These are phyloP conservation scores for Apocheima hispidaria DNA, from an alignment of 2,888 invertebrate genomes.

Conservation along the genomic window DNA sequence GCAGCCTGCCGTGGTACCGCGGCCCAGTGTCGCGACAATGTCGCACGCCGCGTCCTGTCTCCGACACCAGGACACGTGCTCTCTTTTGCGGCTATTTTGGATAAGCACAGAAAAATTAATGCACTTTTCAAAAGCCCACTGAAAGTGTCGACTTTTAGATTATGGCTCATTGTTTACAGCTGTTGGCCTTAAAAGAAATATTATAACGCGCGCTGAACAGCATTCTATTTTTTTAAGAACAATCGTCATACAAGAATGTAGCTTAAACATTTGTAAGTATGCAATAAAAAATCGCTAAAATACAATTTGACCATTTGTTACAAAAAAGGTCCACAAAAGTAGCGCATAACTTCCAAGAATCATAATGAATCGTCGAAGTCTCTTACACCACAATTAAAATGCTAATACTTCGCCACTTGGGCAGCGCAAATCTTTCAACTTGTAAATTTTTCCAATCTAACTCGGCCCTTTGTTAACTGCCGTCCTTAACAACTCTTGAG, in stretches of 20 bases:
- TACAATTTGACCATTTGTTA: not conserved
- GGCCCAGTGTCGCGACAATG: not conserved
- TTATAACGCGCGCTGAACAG: too few species aligned
- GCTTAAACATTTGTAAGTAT: too few species aligned
- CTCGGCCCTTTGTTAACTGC: slow-evolving; percentile 61
- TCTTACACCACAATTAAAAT: slow-evolving; percentile 66
- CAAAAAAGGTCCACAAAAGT: slow-evolving; percentile 39
- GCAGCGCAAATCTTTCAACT: slow-evolving; percentile 66
- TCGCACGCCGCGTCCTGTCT: not conserved
- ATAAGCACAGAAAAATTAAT: not conserved
- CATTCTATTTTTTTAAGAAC: too few species aligned
- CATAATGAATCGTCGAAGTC: slow-evolving; percentile 56
- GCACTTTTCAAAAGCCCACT: not conserved
- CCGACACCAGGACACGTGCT: not conserved
- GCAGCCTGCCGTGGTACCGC: too few species aligned
- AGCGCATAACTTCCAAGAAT: slow-evolving; percentile 55
- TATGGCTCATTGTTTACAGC: too few species aligned
- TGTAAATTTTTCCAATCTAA: slow-evolving; percentile 73
- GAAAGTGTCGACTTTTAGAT: not conserved
- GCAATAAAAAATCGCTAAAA: slow-evolving; percentile 3
- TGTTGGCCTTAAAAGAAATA: too few species aligned
- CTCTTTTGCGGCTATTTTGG: not conserved
- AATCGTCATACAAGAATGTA: too few species aligned
- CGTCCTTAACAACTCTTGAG: slow-evolving; percentile 53
- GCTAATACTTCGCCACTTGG: slow-evolving; percentile 67